Percentiles rank a stretch among this genome's conserved stretches.
These are phyloP conservation scores for Rhincodon typus DNA, from an alignment of 2,797 vertebrate genomes.

Conservation along the genomic window DNA sequence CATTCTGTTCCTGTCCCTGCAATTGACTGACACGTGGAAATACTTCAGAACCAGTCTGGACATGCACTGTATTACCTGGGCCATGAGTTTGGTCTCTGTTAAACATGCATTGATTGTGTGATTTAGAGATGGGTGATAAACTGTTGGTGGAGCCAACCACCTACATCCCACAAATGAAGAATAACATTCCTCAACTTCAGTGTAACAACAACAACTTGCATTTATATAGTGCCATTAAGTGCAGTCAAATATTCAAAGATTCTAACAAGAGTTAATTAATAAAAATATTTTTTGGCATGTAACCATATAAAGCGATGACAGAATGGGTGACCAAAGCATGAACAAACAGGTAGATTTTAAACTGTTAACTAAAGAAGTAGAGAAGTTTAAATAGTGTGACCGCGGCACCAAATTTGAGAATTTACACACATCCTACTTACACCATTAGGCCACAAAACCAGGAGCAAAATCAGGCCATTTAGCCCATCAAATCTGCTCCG, in stretches of 20 bases:
- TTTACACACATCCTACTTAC: no score
- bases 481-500: no score
- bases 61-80: not conserved
- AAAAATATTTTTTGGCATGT: not conserved
- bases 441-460: no score
- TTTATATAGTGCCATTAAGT: not conserved
- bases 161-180: no score
- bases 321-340: not conserved
- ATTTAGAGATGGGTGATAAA: no score
- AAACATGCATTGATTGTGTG: no score
- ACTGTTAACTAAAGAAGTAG: not conserved
- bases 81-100: not conserved
- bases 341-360: not conserved
- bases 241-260: not conserved
- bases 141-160: no score
- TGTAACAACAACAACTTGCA: not conserved
- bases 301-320: not conserved
- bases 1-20: not conserved
- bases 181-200: not conserved
- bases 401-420: no score
- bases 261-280: not conserved
- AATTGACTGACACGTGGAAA: not conserved
- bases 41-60: not conserved
- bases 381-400: no score
- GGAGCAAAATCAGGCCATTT: no score